These are phyloP conservation scores for Tolypeutes matacus DNA, from an alignment of 2,797 vertebrate genomes.

Conservation along the genomic window DNA sequence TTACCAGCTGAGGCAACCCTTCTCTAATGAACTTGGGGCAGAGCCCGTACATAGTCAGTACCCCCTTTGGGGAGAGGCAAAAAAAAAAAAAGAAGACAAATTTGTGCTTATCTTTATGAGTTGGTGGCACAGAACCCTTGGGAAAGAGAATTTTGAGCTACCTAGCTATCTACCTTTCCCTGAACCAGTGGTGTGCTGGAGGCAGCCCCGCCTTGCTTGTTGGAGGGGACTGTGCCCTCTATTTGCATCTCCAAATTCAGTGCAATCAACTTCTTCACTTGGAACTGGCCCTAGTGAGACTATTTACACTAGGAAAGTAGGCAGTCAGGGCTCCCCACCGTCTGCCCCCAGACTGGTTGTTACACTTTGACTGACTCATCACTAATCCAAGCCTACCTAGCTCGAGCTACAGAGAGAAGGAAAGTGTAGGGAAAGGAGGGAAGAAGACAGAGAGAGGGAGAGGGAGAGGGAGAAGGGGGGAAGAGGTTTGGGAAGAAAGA, in stretches of 20 bases:
- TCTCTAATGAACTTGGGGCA: background rate
- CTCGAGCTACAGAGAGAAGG: background rate
- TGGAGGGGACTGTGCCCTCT: accelerated
- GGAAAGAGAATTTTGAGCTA: background rate
- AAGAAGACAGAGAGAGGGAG: background rate
- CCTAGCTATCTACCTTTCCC: background rate
- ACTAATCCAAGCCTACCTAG: background rate
- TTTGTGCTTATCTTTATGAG: background rate
- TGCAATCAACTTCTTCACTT: background rate
- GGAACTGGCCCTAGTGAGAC: background rate
- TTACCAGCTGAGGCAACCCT: background rate
- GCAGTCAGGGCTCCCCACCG: background rate
- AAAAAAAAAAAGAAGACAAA: background rate
- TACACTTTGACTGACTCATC: background rate
- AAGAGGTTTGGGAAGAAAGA: background rate
- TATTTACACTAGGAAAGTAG: background rate
- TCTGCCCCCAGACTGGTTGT: too few relatives aligned
- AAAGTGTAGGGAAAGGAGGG: background rate
- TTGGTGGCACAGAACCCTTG: background rate
- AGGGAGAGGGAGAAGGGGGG: too few relatives aligned
- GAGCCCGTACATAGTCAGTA: background rate
- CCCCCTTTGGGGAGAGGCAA: background rate
- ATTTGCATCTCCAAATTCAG: accelerated
- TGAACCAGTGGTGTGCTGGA: too few relatives aligned
- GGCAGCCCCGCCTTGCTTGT: accelerated